phyloP scores from a whole-genome alignment of 2,113 vertebrate species.

The Lynx canadensis region DNA sequence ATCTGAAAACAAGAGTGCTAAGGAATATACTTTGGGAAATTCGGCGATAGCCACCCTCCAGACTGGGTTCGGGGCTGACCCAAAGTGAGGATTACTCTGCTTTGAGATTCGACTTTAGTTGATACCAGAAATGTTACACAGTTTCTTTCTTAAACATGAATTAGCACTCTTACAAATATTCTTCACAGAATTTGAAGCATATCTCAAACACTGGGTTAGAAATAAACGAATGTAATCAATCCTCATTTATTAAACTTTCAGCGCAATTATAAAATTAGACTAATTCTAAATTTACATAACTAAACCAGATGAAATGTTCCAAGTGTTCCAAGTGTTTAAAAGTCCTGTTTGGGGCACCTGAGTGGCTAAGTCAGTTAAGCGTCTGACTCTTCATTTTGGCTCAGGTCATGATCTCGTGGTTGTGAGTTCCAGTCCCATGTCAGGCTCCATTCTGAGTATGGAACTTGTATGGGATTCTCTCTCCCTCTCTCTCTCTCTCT shows the following conservation, averaged over 20 bases:
- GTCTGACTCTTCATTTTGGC: no score
- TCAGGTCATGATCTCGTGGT: no score
- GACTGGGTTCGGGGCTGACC: not conserved
- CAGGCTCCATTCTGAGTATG: no score
- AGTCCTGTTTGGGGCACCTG: not conserved
- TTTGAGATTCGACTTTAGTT: not conserved
- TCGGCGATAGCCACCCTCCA: not conserved
- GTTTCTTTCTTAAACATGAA: not conserved
- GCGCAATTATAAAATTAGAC: constrained; percentile 9
- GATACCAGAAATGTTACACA: not conserved
- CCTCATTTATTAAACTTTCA: not conserved
- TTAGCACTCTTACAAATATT: constrained; percentile 16
- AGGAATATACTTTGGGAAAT: not conserved
- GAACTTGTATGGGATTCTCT: no score
- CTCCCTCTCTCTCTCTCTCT: no score
- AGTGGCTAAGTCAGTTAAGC: no score
- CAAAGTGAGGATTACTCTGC: not conserved
- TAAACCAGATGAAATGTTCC: not conserved
- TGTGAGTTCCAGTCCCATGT: no score
- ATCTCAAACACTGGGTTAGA: constrained; percentile 1
- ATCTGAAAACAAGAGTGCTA: not conserved
- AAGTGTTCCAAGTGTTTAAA: not conserved
- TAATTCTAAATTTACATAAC: constrained; percentile 24
- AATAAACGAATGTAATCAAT: not conserved
- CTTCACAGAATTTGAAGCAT: not conserved